Evolutionary conservation across 2,888 invertebrate species (phyloP).

Genomic region (Neocrepidodera transversa): DNA sequence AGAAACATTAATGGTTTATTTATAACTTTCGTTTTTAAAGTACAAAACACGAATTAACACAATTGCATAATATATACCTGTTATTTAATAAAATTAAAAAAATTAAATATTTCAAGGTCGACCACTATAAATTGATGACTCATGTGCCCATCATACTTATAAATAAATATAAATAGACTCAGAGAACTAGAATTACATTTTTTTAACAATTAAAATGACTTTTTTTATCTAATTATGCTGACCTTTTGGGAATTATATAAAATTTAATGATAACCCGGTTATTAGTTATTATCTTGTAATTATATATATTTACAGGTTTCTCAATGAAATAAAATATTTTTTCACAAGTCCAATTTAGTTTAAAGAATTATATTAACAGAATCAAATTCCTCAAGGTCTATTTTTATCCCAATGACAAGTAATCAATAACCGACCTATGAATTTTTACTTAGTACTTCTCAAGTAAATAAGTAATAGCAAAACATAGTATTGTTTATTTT

Average conservation of each 20-base stretch:
- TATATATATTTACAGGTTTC: background rate
- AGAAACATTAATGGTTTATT: constrained; percentile 16
- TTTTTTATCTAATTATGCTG: constrained; percentile 22
- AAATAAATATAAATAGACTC: constrained; percentile 39
- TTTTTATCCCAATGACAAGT: constrained; percentile 13
- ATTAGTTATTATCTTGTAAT: background rate
- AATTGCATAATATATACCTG: constrained; percentile 22
- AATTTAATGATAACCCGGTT: constrained; percentile 11
- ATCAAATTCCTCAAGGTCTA: constrained; percentile 16
- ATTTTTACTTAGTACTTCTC: background rate
- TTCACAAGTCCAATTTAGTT: background rate
- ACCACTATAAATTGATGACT: constrained; percentile 39
- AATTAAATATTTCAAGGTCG: constrained; percentile 33
- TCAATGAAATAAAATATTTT: background rate
- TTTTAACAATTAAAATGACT: constrained; percentile 28
- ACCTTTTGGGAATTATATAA: constrained; percentile 16
- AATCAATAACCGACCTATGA: constrained; percentile 19
- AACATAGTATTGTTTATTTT: background rate
- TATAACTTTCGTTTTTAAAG: constrained; percentile 17
- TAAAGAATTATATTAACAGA: background rate
- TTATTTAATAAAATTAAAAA: constrained; percentile 14
- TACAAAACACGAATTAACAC: constrained; percentile 6
- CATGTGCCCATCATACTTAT: constrained; percentile 44
- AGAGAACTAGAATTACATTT: constrained; percentile 7
- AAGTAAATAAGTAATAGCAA: background rate